Percentiles rank a stretch among this genome's conserved stretches.
Conservation (phyloP, 2,113 vertebrate species). For the Gobiocypris rarus region DNA sequence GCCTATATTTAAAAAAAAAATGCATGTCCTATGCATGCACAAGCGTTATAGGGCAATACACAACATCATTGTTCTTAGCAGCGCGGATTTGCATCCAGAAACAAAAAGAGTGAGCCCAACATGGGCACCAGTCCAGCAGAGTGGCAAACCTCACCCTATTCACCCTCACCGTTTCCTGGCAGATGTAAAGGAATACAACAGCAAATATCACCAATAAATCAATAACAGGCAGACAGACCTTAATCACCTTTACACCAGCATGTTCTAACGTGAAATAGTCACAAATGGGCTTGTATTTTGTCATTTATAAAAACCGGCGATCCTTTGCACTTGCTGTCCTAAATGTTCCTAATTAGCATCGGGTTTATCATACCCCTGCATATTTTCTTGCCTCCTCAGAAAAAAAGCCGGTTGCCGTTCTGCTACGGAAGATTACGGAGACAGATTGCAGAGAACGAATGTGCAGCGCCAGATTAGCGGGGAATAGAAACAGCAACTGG, state of each 20-base stretch:
- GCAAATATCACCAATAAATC: conserved; percentile 86
- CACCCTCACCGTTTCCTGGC: conserved; percentile 74
- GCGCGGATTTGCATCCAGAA: conserved; percentile 34
- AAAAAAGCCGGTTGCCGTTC: conserved; percentile 91
- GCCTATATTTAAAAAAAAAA: too few species aligned
- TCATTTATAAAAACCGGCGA: conserved; percentile 85
- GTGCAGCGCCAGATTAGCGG: conserved; percentile 97
- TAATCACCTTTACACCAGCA: conserved; percentile 83
- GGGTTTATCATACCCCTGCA: conserved; percentile 97
- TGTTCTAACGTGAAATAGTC: conserved; percentile 81
- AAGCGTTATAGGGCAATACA: neutral
- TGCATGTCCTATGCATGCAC: conserved; percentile 67
- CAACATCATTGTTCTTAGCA: neutral
- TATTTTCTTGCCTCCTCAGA: conserved; percentile 91
- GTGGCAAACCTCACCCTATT: conserved; percentile 81
- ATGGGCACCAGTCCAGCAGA: conserved; percentile 76
- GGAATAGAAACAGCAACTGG: conserved; percentile 96
- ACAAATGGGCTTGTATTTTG: conserved; percentile 78
- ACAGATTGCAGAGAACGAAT: conserved; percentile 98
- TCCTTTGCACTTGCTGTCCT: conserved; percentile 92
- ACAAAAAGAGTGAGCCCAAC: conserved; percentile 29
- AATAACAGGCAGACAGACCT: conserved; percentile 76
- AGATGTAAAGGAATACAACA: conserved; percentile 81
- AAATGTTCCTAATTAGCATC: conserved; percentile 98
- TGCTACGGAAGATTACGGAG: conserved; percentile 97